Evolutionary conservation across 2,797 vertebrate species (phyloP).

Genomic region (Rhinoraja longicauda): DNA sequence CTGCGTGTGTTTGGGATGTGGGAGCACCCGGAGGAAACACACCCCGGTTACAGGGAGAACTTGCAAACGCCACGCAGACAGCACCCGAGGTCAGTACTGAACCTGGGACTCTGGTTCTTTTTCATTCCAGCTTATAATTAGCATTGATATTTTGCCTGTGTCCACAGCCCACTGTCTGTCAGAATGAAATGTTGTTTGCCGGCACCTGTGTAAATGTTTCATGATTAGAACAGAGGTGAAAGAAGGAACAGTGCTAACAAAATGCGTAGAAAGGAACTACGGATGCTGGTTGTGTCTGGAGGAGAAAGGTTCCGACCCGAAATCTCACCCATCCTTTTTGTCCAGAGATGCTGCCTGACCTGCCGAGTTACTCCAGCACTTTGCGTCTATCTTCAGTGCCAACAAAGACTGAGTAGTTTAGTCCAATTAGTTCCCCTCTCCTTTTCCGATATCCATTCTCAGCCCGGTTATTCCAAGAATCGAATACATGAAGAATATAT

Average conservation of each 20-base stretch:
- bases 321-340: too few species aligned
- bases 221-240: neutral
- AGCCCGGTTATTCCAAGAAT: neutral
- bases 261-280: neutral
- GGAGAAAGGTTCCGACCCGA: too few species aligned
- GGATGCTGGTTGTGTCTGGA: too few species aligned
- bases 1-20: too few species aligned
- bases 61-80: too few species aligned
- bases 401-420: neutral
- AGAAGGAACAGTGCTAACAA: neutral
- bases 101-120: too few species aligned
- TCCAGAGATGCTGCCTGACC: too few species aligned
- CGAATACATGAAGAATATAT: neutral
- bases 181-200: neutral
- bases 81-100: too few species aligned
- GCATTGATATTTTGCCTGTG: neutral
- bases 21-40: too few species aligned
- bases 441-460: neutral
- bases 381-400: too few species aligned
- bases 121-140: neutral
- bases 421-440: neutral
- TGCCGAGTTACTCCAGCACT: too few species aligned
- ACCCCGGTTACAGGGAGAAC: too few species aligned
- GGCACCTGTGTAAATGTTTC: neutral
- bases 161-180: neutral